Percentiles rank a stretch among this genome's conserved stretches.
These are phyloP conservation scores for Babyrousa celebensis DNA, from an alignment of 2,797 vertebrate genomes.

Conservation along the genomic window DNA sequence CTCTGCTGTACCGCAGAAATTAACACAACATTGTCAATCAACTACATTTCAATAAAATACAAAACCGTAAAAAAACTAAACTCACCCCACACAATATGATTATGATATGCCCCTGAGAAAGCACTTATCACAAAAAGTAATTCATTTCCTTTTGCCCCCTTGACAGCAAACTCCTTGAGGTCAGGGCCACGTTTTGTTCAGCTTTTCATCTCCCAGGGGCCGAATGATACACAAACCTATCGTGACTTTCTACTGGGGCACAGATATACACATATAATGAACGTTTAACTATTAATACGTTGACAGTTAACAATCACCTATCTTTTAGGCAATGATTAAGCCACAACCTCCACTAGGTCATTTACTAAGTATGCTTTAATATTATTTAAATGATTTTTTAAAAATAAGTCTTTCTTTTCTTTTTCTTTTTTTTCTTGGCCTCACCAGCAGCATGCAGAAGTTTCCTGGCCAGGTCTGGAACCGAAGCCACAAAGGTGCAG, in stretches of 20 bases:
- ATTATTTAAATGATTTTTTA: constrained; percentile 59
- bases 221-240: neutral
- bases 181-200: neutral
- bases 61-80: no score
- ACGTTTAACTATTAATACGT: constrained; percentile 18
- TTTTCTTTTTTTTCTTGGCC: no score
- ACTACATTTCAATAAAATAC: no score
- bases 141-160: neutral
- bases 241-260: neutral
- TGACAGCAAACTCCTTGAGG: neutral
- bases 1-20: no score
- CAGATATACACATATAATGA: neutral
- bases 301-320: neutral
- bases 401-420: constrained; percentile 35
- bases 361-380: neutral
- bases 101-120: constrained; percentile 26
- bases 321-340: constrained; percentile 11
- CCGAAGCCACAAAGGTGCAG: no score
- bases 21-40: no score
- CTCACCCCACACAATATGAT: neutral
- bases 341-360: neutral
- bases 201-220: neutral
- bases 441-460: no score
- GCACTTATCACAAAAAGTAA: constrained; percentile 30
- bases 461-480: no score